Evolutionary conservation across 2,113 vertebrate genomes (phyloP).

Genomic region (Chiloscyllium plagiosum): DNA sequence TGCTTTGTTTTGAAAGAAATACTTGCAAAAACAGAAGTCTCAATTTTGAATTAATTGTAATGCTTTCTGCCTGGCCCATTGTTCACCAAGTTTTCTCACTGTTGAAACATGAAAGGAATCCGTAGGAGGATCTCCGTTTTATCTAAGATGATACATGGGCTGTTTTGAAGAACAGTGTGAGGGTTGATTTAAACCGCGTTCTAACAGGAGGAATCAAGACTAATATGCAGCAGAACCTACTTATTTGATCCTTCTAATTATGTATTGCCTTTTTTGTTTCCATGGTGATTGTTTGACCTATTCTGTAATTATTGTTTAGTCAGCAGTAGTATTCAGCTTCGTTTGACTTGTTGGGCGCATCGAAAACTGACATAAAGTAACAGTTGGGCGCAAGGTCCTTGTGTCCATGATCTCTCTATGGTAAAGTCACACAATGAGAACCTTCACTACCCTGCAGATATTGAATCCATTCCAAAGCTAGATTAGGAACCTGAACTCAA

Average conservation of each 20-base stretch:
- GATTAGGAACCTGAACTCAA: not conserved
- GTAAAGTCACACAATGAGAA: not conserved
- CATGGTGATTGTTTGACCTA: slow-evolving; percentile 6
- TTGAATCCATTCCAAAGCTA: not conserved
- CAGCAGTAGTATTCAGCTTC: not conserved
- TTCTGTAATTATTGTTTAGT: not conserved
- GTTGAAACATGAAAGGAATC: not conserved
- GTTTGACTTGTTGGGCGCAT: not conserved
- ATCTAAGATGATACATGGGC: not conserved
- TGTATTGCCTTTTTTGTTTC: not conserved
- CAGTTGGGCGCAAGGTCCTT: not conserved
- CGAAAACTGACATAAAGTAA: not conserved
- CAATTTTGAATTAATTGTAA: slow-evolving; percentile 6
- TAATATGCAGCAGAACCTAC: not conserved
- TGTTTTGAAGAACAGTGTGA: not conserved
- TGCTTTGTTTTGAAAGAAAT: not conserved
- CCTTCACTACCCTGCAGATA: not conserved
- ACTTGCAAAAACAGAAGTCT: not conserved
- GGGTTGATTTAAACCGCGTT: not conserved
- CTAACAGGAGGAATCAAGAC: not conserved
- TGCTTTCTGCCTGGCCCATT: not conserved
- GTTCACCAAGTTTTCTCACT: not conserved
- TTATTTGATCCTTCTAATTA: slow-evolving; percentile 13
- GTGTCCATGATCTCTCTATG: not conserved
- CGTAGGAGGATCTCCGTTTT: not conserved